phyloP scores from a whole-genome alignment of 2,113 vertebrate species.

The Steatornis caripensis region DNA sequence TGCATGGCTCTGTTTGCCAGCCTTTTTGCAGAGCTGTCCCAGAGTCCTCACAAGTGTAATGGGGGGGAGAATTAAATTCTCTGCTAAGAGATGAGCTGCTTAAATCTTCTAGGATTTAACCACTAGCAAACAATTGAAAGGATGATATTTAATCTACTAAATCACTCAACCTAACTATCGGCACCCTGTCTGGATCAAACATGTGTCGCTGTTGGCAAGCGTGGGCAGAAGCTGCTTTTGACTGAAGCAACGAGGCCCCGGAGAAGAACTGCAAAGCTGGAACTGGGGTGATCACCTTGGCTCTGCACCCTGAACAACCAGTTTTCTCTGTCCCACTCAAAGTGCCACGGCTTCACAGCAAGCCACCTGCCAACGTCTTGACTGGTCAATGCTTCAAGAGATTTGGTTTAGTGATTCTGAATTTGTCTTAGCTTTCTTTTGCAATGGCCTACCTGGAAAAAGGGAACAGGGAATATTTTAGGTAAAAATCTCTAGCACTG shows the following conservation, averaged over 20 bases:
- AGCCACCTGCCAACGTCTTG: not conserved
- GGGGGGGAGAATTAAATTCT: not conserved
- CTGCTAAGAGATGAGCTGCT: not conserved
- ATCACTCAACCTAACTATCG: not conserved
- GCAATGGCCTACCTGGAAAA: not conserved
- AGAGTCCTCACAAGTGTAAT: not conserved
- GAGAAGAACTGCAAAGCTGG: not conserved
- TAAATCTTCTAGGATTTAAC: not conserved
- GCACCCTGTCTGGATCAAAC: not conserved
- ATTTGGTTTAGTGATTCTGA: constrained; percentile 23
- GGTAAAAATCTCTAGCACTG: constrained; percentile 44
- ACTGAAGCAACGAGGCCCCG: not conserved
- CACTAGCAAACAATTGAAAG: not conserved
- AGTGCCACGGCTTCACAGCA: not conserved
- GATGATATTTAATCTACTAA: not conserved
- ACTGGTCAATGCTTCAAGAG: not conserved
- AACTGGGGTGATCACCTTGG: not conserved
- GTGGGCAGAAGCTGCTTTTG: not conserved
- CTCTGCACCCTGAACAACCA: not conserved
- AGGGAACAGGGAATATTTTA: constrained; percentile 27
- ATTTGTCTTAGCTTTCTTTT: constrained; percentile 25
- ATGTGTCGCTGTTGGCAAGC: not conserved
- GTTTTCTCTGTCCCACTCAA: not conserved
- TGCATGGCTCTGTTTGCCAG: not conserved
- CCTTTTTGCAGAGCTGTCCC: not conserved